phyloP scores from a whole-genome alignment of 2,888 invertebrate species.

The Acronicta alni region DNA sequence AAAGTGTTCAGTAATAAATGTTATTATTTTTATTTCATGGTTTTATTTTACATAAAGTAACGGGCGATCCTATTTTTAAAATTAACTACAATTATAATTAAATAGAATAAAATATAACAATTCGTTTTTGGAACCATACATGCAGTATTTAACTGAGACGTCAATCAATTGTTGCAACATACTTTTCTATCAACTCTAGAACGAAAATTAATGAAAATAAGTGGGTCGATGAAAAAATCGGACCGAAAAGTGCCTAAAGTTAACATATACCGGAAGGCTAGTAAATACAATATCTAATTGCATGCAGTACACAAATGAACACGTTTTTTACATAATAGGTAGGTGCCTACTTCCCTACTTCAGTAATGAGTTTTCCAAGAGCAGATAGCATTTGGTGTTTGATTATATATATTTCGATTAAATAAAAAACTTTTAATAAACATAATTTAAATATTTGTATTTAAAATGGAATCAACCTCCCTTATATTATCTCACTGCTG shows the following conservation, averaged over 20 bases:
- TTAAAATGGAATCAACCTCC: too few relatives aligned
- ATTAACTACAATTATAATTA: too few relatives aligned
- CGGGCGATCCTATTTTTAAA: not conserved
- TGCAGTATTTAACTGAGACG: too few relatives aligned
- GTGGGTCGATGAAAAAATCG: too few relatives aligned
- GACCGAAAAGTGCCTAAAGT: not conserved
- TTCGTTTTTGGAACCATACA: too few relatives aligned
- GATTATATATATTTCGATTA: constrained; percentile 35
- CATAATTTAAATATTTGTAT: too few relatives aligned
- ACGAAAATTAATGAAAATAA: too few relatives aligned
- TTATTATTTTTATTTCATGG: not conserved
- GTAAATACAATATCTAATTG: not conserved
- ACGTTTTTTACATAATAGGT: constrained; percentile 17
- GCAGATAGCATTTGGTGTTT: constrained; percentile 18
- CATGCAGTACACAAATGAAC: constrained; percentile 6
- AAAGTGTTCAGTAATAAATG: constrained; percentile 11
- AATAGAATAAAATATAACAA: too few relatives aligned
- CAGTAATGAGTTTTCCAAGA: constrained; percentile 35
- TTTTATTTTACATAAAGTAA: not conserved
- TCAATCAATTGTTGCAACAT: too few relatives aligned
- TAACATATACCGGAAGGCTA: constrained; percentile 3
- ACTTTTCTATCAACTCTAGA: too few relatives aligned
- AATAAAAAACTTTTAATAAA: too few relatives aligned
- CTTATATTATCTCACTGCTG: too few relatives aligned
- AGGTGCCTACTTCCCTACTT: constrained; percentile 23